A percentile compares a stretch with the other conserved stretches of the same genome.
Conservation (phyloP, 1,140 invertebrate species). For the Drosophila dunni region DNA sequence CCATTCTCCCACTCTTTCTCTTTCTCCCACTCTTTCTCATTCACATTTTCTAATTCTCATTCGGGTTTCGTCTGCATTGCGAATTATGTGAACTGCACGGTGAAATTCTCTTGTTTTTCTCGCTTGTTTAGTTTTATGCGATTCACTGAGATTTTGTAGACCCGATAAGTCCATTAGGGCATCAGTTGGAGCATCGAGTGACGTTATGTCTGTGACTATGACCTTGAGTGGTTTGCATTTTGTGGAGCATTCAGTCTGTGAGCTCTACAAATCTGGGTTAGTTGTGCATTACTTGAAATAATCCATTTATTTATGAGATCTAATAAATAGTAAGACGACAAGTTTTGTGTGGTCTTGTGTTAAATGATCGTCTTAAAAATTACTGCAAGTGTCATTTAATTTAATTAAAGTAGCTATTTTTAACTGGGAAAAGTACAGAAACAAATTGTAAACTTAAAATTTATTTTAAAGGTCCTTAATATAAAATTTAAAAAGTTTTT, state of each 20-base stretch:
- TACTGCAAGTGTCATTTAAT: too few species aligned
- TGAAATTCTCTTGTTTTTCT: slow-evolving; percentile 23
- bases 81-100: slow-evolving; percentile 48
- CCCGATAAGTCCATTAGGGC: slow-evolving; percentile 68
- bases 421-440: too few species aligned
- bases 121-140: slow-evolving; percentile 50
- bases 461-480: too few species aligned
- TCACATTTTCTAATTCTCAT: background rate
- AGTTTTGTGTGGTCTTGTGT: too few species aligned
- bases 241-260: slow-evolving; percentile 4
- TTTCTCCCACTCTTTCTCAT: slow-evolving; percentile 11
- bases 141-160: slow-evolving; percentile 60
- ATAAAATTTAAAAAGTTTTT: too few species aligned
- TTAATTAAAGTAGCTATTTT: too few species aligned
- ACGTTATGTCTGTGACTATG: slow-evolving; percentile 35
- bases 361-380: too few species aligned
- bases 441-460: too few species aligned
- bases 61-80: slow-evolving; percentile 22
- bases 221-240: slow-evolving; percentile 22
- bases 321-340: too few species aligned
- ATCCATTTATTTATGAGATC: too few species aligned
- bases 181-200: slow-evolving; percentile 11
- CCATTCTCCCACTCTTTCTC: background rate
- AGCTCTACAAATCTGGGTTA: slow-evolving; percentile 11
- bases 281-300: background rate